Conservation (phyloP, 2,113 vertebrate species). For the Pollimyrus isidori region DNA sequence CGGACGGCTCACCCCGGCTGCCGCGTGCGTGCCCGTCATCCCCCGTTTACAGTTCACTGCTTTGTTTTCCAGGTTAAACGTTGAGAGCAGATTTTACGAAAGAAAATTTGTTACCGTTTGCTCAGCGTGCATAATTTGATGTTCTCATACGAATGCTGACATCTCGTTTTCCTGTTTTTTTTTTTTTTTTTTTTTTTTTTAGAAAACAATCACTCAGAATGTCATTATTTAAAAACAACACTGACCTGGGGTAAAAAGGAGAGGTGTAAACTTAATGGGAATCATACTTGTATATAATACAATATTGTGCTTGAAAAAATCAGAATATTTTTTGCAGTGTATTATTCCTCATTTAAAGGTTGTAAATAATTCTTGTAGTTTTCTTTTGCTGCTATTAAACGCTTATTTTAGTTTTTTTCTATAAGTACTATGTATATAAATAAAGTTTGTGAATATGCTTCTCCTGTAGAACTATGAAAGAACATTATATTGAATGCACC, state of each 20-base stretch:
- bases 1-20: background rate
- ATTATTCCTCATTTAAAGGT: slow-evolving; percentile 26
- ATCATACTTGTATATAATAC: slow-evolving; percentile 4
- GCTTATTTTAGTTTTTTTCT: slow-evolving; percentile 24
- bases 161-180: background rate
- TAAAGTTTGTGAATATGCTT: slow-evolving; percentile 24
- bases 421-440: slow-evolving; percentile 14
- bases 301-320: background rate
- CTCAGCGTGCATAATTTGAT: background rate
- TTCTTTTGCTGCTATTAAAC: slow-evolving; percentile 38
- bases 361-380: slow-evolving; percentile 26
- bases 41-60: slow-evolving; percentile 11
- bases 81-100: background rate
- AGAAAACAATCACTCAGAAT: background rate
- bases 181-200: no score
- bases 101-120: background rate
- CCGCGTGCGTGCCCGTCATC: background rate
- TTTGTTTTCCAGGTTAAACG: slow-evolving; percentile 5
- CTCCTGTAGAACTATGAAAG: slow-evolving; percentile 23
- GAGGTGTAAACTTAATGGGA: background rate
- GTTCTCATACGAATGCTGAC: background rate
- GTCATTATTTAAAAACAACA: background rate
- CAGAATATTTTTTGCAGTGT: slow-evolving; percentile 1
- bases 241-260: background rate
- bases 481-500: slow-evolving; percentile 21